Evolutionary conservation across 2,797 vertebrate species (phyloP), one percentile per base, ranked within the genome.

Genomic region (Oreochromis grahami): DNA sequence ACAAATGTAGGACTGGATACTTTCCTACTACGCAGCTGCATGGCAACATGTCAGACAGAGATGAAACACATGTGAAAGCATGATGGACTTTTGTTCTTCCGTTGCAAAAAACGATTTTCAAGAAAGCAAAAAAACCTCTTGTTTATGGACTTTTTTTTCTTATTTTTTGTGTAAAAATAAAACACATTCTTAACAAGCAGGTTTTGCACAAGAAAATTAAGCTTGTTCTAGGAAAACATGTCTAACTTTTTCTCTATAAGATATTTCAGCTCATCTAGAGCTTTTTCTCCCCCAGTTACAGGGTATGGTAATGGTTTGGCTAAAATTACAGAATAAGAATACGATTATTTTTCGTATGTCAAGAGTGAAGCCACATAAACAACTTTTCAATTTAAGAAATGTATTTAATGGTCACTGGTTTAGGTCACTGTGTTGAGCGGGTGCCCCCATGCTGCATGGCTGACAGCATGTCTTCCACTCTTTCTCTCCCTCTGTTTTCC

Each of bases 211-310:
- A 63, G 34, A 38, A 63, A 63, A 63, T 21, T 0, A 63, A 63
- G 58, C 34, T 63, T 36, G 19, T 21, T 63, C 10, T 63, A 8
- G 58, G 34, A 38, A 13, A 63, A 63, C 21, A 38, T 63, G 38
- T 2, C 38, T 38, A 11, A 38, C 38, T 38, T 63, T 63, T 38
- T 63, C 58, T 21, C 34, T n/a, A 12, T 36, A 5, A 36, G 9
- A 63, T n/a, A 63, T 63, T 38, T 38, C 58, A 63, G 19, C 58
- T 13, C 19, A 63, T 63, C 5, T 13, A 38, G 19, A 63, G 34
- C 19, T 21, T 21, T 32, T 13, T 0, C 0, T 1, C 1, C 26
- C 24, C 17, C 32, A 12, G 58, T 63, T 38, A 38, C 32, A 63
- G 32, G 19, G 58, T 63, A 21, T 63, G 4, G 6, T 63, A 38